Base-by-base conservation (phyloP, 2,113 vertebrate genomes). In the Oreochromis spilurus region DNA sequence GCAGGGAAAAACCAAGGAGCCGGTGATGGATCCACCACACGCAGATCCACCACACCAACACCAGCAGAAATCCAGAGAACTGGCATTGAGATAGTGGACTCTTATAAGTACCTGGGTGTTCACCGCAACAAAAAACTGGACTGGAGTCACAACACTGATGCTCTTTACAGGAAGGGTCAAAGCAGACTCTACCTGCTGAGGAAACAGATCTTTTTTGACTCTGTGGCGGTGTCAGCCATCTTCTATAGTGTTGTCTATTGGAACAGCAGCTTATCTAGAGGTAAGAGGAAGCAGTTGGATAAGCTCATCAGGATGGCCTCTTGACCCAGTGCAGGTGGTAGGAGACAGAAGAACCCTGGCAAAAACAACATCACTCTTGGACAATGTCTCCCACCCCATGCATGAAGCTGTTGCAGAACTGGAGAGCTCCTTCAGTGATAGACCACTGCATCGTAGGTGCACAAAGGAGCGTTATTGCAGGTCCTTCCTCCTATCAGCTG, bases 401-500 rank as follows among this genome's bases (percentile, higher is more conserved):
- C 4, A 38, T 5, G 31, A 65, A n/a, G 10, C 34, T 65, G 10
- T n/a, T 65, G 60, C 60, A 65, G 60, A 65, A 65, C 60, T n/a
- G 60, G 17, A 38, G 31, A 65, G 31, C 10, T 65, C 60, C 60
- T n/a, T 65, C 2, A 65, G 60, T 38, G 34, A 65, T 19, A 21
- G 34, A 21, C 34, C 5, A 10, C 34, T 5, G 60, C 34, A 38
- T 65, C 0, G 2, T 65, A 36, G 31, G 31, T 7, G 60, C 60
- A 65, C 34, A 38, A 65, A 0, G 4, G 34, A 0, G 60, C 6
- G 0, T 21, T 65, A 38, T 13, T 65, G 19, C 60, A 65, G 34
- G 34, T 65, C 19, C 34, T 21, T 65, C 2, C 34, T 38, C 34
- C 4, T 10, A 38, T 65, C 0, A 65, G 10, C 19, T 38, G 4